phyloP scores from a whole-genome alignment of 1,140 invertebrate species.

The Thalassaphorura encarpata region DNA sequence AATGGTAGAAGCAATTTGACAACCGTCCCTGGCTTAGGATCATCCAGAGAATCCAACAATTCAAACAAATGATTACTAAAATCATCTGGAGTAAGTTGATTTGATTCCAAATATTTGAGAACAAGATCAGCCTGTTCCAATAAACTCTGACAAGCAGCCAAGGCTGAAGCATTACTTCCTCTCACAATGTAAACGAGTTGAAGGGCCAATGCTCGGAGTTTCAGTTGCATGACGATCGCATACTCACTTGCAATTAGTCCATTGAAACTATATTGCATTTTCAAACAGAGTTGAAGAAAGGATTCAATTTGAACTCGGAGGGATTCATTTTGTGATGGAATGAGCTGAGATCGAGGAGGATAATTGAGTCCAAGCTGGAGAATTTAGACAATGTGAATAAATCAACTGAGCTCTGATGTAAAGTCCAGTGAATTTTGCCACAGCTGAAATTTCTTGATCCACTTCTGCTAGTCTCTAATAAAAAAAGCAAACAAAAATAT shows the following conservation, averaged over 20 bases:
- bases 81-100: constrained; percentile 47
- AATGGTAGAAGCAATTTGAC: constrained; percentile 68
- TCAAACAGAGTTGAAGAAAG: constrained; percentile 35
- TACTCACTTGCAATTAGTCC: constrained; percentile 62
- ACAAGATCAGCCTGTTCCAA: constrained; percentile 49
- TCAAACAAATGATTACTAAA: constrained; percentile 70
- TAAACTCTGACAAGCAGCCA: constrained; percentile 53
- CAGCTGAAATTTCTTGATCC: constrained; percentile 66
- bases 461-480: constrained; percentile 62
- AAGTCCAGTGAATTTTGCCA: constrained; percentile 72
- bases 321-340: constrained; percentile 19
- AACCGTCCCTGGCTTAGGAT: constrained; percentile 71
- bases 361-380: constrained; percentile 23
- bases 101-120: constrained; percentile 40
- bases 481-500: constrained; percentile 9
- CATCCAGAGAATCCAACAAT: constrained; percentile 62
- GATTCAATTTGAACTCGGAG: constrained; percentile 23
- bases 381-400: constrained; percentile 23
- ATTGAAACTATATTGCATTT: constrained; percentile 69
- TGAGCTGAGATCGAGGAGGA: background rate
- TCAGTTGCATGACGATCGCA: constrained; percentile 67
- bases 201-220: constrained; percentile 69
- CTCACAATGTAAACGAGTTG: constrained; percentile 65
- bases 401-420: constrained; percentile 48
- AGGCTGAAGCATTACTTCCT: constrained; percentile 49